Conservation (phyloP, 2,888 invertebrate genomes). For the Augochlorella aurata region DNA sequence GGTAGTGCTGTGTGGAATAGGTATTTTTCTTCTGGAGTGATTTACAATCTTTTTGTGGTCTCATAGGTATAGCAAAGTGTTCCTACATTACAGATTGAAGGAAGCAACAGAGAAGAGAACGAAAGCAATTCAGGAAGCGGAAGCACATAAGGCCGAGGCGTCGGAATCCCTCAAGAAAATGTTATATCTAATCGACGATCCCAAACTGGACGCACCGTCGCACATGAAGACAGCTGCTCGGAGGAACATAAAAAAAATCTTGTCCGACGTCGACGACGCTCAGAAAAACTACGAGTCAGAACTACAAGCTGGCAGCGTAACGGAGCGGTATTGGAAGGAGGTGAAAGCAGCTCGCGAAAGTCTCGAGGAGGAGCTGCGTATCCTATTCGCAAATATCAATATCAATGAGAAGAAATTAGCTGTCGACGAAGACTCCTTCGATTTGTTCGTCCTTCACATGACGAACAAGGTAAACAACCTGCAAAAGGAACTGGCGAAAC, state of each 20-base stretch:
- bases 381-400: slow-evolving; percentile 89
- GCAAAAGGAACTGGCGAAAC: slow-evolving; percentile 89
- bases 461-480: slow-evolving; percentile 89
- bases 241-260: slow-evolving; percentile 79
- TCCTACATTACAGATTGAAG: slow-evolving; percentile 81
- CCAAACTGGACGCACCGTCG: slow-evolving; percentile 79
- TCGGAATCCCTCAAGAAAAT: slow-evolving; percentile 81
- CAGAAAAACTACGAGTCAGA: slow-evolving; percentile 85
- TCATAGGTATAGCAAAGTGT: neutral
- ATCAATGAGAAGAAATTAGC: slow-evolving; percentile 86
- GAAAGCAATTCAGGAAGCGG: slow-evolving; percentile 83
- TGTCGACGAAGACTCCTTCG: slow-evolving; percentile 87
- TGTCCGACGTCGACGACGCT: slow-evolving; percentile 85
- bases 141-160: slow-evolving; percentile 85
- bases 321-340: slow-evolving; percentile 92
- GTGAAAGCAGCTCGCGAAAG: slow-evolving; percentile 86
- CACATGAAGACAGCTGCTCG: slow-evolving; percentile 77
- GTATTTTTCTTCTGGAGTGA: slow-evolving; percentile 51
- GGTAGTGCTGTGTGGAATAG: slow-evolving; percentile 74
- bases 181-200: slow-evolving; percentile 80
- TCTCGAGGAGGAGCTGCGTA: slow-evolving; percentile 86
- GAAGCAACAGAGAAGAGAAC: slow-evolving; percentile 85
- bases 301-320: slow-evolving; percentile 84
- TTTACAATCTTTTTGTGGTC: neutral
- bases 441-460: slow-evolving; percentile 90